Conservation (phyloP, 2,888 invertebrate genomes). For the Noctua janthina region DNA sequence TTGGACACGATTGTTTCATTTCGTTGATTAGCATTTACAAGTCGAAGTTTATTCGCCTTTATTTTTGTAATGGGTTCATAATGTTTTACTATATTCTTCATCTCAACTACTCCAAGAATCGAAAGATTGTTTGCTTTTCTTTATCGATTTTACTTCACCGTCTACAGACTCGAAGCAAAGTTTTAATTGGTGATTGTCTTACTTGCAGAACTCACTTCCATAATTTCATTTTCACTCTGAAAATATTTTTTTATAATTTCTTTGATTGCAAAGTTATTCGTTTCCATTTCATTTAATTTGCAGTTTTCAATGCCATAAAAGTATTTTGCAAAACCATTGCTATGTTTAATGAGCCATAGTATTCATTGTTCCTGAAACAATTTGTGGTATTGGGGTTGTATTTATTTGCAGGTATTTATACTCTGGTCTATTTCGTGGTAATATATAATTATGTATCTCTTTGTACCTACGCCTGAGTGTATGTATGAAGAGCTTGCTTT, state of each 20-base stretch:
- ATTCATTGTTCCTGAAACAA: conserved; percentile 15
- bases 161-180: conserved; percentile 36
- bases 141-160: conserved; percentile 41
- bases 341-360: conserved; percentile 13
- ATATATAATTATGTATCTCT: background rate
- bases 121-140: conserved; percentile 21
- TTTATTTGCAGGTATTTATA: conserved; percentile 18
- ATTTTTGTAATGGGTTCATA: background rate
- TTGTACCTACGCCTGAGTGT: background rate
- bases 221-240: conserved; percentile 44
- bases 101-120: background rate
- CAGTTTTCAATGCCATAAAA: conserved; percentile 10
- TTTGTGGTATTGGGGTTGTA: conserved; percentile 14
- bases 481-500: background rate
- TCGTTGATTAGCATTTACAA: background rate
- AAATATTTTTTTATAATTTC: conserved; percentile 44
- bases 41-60: background rate
- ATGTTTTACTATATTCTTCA: background rate
- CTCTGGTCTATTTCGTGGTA: conserved; percentile 12
- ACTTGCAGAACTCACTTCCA: conserved; percentile 43
- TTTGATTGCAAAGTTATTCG: conserved; percentile 30
- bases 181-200: conserved; percentile 59
- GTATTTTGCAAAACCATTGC: conserved; percentile 6
- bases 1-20: background rate
- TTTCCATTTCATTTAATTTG: conserved; percentile 34